Evolutionary conservation across 2,888 invertebrate genomes (phyloP).

Genomic region (Drosophila longiperda): DNA sequence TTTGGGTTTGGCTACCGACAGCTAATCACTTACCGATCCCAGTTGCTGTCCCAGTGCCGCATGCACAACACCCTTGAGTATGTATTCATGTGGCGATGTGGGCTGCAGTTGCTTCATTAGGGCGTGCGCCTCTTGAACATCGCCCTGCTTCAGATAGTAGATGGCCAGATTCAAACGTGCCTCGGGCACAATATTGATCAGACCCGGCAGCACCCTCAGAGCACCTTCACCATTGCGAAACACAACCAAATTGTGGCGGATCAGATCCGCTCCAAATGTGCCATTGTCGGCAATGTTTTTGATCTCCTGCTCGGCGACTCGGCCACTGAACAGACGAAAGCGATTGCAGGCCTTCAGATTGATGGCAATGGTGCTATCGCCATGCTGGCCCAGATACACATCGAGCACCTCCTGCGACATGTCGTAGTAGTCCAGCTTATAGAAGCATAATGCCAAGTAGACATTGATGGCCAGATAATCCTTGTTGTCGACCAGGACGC

Average conservation of each 20-base stretch:
- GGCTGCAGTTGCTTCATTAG: constrained; percentile 96
- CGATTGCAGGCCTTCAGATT: constrained; percentile 94
- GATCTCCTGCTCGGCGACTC: constrained; percentile 96
- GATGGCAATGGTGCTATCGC: constrained; percentile 97
- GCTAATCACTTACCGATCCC: constrained; percentile 88
- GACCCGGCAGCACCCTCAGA: constrained; percentile 93
- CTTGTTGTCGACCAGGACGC: constrained; percentile 96
- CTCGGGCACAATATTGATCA: constrained; percentile 98
- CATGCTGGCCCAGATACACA: constrained; percentile 95
- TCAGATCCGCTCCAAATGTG: constrained; percentile 95
- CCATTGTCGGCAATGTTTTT: constrained; percentile 91
- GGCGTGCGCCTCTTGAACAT: constrained; percentile 94
- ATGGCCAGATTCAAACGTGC: constrained; percentile 98
- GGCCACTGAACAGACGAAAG: constrained; percentile 95
- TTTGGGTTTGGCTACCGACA: background rate
- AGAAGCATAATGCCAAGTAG: constrained; percentile 98
- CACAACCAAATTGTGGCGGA: constrained; percentile 97
- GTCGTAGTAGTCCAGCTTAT: constrained; percentile 99
- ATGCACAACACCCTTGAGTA: constrained; percentile 97
- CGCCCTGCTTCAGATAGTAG: constrained; percentile 95
- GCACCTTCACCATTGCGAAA: constrained; percentile 97
- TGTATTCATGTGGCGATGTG: constrained; percentile 97
- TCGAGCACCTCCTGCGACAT: constrained; percentile 98
- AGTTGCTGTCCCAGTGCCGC: constrained; percentile 96
- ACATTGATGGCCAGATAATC: constrained; percentile 97